Evolutionary conservation across 2,888 invertebrate species (phyloP), one percentile per base, ranked within the genome.

Genomic region (Venusia cambrica): DNA sequence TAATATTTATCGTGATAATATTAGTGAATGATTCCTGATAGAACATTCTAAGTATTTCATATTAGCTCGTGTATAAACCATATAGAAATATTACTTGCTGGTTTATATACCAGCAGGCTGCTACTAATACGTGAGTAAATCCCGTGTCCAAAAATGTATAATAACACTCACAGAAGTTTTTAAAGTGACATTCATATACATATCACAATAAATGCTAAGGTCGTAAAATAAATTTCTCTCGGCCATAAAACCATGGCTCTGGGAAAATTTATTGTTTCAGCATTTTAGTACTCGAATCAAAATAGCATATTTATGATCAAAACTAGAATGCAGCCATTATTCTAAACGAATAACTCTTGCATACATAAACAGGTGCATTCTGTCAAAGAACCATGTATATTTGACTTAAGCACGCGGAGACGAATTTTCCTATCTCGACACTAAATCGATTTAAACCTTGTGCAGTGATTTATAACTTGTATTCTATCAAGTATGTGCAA

Each of bases 221-320:
- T 10, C 24, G 26, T 38, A 32, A 35, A 38, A n/a, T n/a, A n/a
- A n/a, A 34, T 17, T 37, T 28, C 19, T 7, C 11, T 16, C 14
- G 13, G 15, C 34, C 20, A 28, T 35, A 38, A 38, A 38, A 33
- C 31, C 2, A 14, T 35, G 28, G 16, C 29, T 27, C 27, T 13
- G 26, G 33, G 33, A 38, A 37, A 38, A 34, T 45, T 36, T 40
- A 41, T 36, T 30, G 25, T 35, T 43, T 38, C 29, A 38, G 32
- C 19, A 37, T 38, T 34, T 30, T 33, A 32, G 22, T 24, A 13
- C 31, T 25, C 25, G 20, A 41, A 41, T 38, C 28, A 10, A 36
- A 38, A 42, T 45, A 39, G 48, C 50, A 45, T 51, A 45, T 41
- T 36, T 36, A 42, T 27, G 38, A 44, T 40, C 31, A 24, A 18